These are phyloP conservation scores for Scolopax bukidnonensis DNA, from an alignment of 2,797 vertebrate species.

Conservation along the genomic window DNA sequence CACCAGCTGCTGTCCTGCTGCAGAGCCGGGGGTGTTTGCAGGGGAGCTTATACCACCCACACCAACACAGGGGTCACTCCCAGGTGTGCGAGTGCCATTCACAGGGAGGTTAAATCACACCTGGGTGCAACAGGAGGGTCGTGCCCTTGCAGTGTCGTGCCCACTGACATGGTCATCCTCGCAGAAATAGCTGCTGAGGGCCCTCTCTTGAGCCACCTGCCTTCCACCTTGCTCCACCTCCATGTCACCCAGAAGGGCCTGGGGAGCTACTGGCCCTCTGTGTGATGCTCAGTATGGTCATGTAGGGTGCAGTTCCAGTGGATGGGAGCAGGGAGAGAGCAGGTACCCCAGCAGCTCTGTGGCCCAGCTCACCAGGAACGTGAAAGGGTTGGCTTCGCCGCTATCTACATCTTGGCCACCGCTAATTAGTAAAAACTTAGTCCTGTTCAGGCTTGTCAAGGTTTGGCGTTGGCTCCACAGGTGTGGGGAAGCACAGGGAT, in stretches of 20 bases:
- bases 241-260: background rate
- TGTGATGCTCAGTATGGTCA: background rate
- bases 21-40: background rate
- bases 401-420: background rate
- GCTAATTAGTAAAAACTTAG: background rate
- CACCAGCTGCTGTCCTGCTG: background rate
- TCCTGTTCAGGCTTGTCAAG: background rate
- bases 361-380: background rate
- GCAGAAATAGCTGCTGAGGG: background rate
- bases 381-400: background rate
- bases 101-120: background rate
- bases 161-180: background rate
- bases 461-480: background rate
- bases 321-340: background rate
- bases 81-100: accelerated
- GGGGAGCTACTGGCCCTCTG: accelerated
- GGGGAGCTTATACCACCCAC: background rate
- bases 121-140: background rate
- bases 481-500: background rate
- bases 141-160: background rate
- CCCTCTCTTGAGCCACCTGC: background rate
- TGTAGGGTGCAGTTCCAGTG: accelerated
- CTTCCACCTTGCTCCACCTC: background rate
- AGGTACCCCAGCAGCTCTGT: background rate
- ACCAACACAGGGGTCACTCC: background rate